Conservation (phyloP, 1,140 invertebrate species). For the Orius laevigatus region DNA sequence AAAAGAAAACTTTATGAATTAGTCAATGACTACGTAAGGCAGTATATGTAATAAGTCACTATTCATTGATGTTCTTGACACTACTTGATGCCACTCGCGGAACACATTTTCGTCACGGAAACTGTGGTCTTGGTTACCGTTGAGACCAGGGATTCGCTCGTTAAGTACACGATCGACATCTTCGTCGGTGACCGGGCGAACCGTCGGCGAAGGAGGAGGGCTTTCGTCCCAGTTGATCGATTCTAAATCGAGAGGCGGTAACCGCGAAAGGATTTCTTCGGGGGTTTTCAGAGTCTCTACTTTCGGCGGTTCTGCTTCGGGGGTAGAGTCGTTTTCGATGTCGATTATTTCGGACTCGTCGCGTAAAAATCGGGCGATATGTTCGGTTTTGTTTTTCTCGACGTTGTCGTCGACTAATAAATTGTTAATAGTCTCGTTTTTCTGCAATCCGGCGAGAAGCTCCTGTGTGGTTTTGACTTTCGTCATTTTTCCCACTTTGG, state of each 20-base stretch:
- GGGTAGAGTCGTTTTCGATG: not conserved
- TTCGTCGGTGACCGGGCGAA: conserved; percentile 23
- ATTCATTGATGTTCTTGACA: conserved; percentile 45
- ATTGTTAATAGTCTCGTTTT: conserved; percentile 28
- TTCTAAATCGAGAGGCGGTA: conserved; percentile 42
- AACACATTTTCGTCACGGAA: conserved; percentile 35
- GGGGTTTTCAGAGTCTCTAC: conserved; percentile 2
- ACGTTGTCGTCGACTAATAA: conserved; percentile 27
- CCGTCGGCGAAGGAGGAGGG: conserved; percentile 21
- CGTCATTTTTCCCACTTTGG: conserved; percentile 41
- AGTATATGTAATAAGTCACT: conserved; percentile 65
- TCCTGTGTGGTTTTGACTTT: conserved; percentile 75
- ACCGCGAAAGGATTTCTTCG: conserved; percentile 37
- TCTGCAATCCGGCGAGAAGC: conserved; percentile 58
- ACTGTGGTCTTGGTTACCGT: conserved; percentile 38
- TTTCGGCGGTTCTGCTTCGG: not conserved
- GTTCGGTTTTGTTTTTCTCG: conserved; percentile 33
- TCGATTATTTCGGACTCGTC: conserved; percentile 24
- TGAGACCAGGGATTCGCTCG: conserved; percentile 35
- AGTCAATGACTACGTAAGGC: conserved; percentile 86
- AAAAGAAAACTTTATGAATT: conserved; percentile 20
- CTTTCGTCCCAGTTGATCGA: conserved; percentile 33
- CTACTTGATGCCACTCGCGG: conserved; percentile 68
- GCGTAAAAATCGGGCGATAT: conserved; percentile 37
- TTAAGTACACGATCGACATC: conserved; percentile 29